A percentile compares a stretch with the other conserved stretches of the same genome.
phyloP scores from a whole-genome alignment of 2,888 invertebrate species.

The Diloba caeruleocephala region DNA sequence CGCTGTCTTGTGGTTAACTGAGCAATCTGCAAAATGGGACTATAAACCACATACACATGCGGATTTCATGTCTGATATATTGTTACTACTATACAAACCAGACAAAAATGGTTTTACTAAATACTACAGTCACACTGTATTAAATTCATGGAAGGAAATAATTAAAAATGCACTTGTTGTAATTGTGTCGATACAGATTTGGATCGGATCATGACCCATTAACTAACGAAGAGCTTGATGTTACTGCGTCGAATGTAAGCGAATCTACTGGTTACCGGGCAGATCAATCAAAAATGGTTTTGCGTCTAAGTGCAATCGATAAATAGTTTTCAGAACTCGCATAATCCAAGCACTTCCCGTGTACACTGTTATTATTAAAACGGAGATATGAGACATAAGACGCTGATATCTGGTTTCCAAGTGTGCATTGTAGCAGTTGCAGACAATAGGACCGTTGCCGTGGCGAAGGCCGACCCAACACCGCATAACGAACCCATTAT shows the following conservation, averaged over 20 bases:
- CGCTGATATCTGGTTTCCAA: conserved; percentile 83
- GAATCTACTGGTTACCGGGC: conserved; percentile 62
- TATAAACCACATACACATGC: conserved; percentile 52
- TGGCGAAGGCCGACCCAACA: conserved; percentile 83
- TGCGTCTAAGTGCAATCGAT: conserved; percentile 16
- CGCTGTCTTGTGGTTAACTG: conserved; percentile 72
- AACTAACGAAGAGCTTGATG: conserved; percentile 64
- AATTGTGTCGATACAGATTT: conserved; percentile 25
- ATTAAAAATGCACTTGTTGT: background rate
- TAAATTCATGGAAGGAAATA: background rate
- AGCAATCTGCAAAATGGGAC: conserved; percentile 67
- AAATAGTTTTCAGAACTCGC: conserved; percentile 34
- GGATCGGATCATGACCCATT: conserved; percentile 55
- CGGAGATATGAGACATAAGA: conserved; percentile 75
- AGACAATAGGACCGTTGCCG: conserved; percentile 82
- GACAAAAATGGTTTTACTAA: conserved; percentile 3
- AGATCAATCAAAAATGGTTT: conserved; percentile 57
- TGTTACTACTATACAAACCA: conserved; percentile 6
- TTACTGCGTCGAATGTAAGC: conserved; percentile 63
- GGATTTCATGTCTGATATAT: conserved; percentile 40
- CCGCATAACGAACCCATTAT: conserved; percentile 82
- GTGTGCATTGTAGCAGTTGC: conserved; percentile 79
- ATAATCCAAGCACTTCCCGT: conserved; percentile 64
- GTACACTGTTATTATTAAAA: conserved; percentile 72
- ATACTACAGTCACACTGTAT: background rate